Percentiles rank a stretch among this genome's conserved stretches.
These are phyloP conservation scores for Operophtera brumata DNA, from an alignment of 2,888 invertebrate species.

Conservation along the genomic window DNA sequence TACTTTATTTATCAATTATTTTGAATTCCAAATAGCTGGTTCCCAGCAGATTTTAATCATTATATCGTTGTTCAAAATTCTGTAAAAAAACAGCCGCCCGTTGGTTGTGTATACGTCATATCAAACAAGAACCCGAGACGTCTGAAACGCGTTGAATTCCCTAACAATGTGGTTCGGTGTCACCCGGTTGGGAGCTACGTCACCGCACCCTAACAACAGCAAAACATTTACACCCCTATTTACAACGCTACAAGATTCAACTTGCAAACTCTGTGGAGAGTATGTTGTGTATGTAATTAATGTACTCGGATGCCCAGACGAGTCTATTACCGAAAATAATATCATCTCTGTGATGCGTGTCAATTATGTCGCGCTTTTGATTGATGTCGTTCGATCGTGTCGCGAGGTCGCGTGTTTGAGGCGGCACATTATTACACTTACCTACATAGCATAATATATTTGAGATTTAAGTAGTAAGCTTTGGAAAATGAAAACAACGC, in stretches of 20 bases:
- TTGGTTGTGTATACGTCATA: constrained; percentile 13
- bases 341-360: constrained; percentile 53
- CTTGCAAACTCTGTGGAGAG: constrained; percentile 14
- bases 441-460: too few relatives aligned
- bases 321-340: constrained; percentile 66
- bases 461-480: too few relatives aligned
- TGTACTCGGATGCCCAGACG: constrained; percentile 55
- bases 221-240: constrained; percentile 17
- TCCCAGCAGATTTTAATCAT: too few relatives aligned
- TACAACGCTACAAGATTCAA: constrained; percentile 14
- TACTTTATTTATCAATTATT: too few relatives aligned
- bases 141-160: constrained; percentile 47
- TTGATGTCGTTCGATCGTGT: constrained; percentile 50
- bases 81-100: constrained; percentile 11
- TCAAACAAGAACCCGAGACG: constrained; percentile 42
- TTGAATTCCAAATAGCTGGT: too few relatives aligned
- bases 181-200: constrained; percentile 34
- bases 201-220: constrained; percentile 23
- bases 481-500: too few relatives aligned
- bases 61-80: too few relatives aligned
- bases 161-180: constrained; percentile 63
- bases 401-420: constrained; percentile 20
- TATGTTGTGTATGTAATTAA: constrained; percentile 52
- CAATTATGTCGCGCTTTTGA: constrained; percentile 59
- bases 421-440: neutral